Evolutionary conservation across 2,797 vertebrate genomes (phyloP), one percentile per base, ranked within the genome.

Genomic region (Anniella stebbinsi): DNA sequence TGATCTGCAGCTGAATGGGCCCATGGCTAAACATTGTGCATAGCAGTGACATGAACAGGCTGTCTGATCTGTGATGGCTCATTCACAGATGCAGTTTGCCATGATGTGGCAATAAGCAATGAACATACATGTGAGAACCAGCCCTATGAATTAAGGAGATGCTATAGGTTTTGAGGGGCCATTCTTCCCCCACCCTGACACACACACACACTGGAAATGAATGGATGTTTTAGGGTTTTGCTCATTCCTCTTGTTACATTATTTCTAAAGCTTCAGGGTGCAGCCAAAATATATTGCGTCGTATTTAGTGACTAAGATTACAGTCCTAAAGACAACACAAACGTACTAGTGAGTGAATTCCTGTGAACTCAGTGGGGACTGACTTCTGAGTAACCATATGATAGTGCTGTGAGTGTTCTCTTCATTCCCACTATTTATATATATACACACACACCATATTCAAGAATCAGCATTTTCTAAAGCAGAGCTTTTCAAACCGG

Each of bases 241-340:
- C 18, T 78, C 25, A n/a, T 11, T 85, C 30, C 33, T 17, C 4
- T 88, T 91, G 13, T 75, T n/a, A 33, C 5, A 12, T 38, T 0
- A 91, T 45, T 91, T 91, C 45, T 72, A 80, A 0, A 0, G 3
- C 8, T 11, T 88, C 80, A 45, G 8, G 17, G 57, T 70, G 28
- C 78, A 87, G 12, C 75, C 25, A 23, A 87, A 92, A 73, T 33
- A 73, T 91, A 70, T 92, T 93, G 88, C 85, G 66, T 57, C 91
- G 11, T 41, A 67, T 84, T 89, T 88, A 82, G 0, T n/a, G 88
- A n/a, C 66, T 69, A 78, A n/a, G 69, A 57, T 30, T 54, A 1
- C 15, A 80, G 33, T 33, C 30, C 7, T 18, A 57, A 80, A 80
- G 2, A 45, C 6, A 45, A 45, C 45, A 45, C 45, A 33, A 33